Base-by-base conservation (phyloP, 2,888 invertebrate genomes). In the Acrobasis suavella region DNA sequence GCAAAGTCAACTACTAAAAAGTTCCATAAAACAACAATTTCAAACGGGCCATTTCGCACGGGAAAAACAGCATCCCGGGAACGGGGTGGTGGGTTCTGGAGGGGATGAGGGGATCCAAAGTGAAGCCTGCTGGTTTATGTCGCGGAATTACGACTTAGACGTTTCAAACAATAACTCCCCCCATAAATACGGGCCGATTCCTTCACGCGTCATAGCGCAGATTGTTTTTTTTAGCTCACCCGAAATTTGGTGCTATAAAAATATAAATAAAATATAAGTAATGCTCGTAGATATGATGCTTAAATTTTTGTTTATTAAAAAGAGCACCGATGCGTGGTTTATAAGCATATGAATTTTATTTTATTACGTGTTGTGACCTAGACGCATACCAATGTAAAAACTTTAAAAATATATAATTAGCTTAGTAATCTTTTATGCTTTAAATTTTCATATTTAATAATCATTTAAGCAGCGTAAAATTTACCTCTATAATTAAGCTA, bases 11-110 rank as follows among this genome's bases (percentile, higher is more conserved):
- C 91, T 91, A 90, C 82, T 92, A 91, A 92, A 92, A 92, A 91
- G 85, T 92, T 85, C 90, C 91, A 91, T 92, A 92, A 92, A 92
- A 92, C 90, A 91, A 91, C 92, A 91, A 92, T 92, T 92, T 92
- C 83, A 87, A 92, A 90, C 86, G 88, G 88, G 90, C 92, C 89
- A 91, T 92, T 92, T 90, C 88, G 84, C 83, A 72, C 87, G 83
- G 86, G 91, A 89, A 91, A 91, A 90, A 91, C 91, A 91, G 89
- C 89, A 88, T 91, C 89, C 88, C 82, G 74, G 77, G 50, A 37
- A 75, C 78, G 72, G 76, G 73, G 71, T 75, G 74, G 77, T 46
- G 69, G 65, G 68, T 70, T 67, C 70, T 65, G 54, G 69, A 72
- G 71, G 70, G 46, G 55, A 66, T 65, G 74, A 69, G 71, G 74